Percentiles rank a stretch among this genome's conserved stretches.
These are phyloP conservation scores for Scalopus aquaticus DNA, from an alignment of 2,113 vertebrate genomes.

Conservation along the genomic window DNA sequence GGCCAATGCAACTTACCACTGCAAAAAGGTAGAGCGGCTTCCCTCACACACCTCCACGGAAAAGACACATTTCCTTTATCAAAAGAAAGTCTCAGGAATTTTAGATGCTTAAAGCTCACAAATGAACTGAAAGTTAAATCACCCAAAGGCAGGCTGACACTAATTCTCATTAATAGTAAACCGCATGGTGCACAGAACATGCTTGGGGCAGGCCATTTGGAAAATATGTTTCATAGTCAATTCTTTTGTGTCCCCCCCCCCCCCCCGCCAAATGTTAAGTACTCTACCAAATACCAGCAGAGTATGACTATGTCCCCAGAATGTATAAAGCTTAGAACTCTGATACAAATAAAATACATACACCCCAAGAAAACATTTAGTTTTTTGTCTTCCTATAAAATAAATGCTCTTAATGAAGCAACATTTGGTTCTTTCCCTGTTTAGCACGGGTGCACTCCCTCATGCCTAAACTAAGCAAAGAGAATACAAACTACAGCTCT, in stretches of 20 bases:
- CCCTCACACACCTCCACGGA: accelerated
- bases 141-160: not conserved
- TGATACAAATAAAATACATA: not conserved
- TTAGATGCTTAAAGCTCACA: not conserved
- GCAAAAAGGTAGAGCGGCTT: constrained; percentile 92
- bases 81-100: not conserved
- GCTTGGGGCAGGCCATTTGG: not conserved
- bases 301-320: not conserved
- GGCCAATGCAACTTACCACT: constrained; percentile 98
- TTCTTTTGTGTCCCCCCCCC: not conserved
- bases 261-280: not conserved
- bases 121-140: not conserved
- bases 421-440: accelerated
- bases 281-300: not conserved
- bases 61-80: not conserved
- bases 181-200: not conserved
- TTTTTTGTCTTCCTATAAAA: not conserved
- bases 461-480: accelerated
- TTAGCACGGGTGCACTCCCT: accelerated
- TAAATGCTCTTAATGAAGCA: not conserved
- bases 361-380: not conserved
- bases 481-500: accelerated
- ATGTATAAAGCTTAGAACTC: not conserved
- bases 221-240: accelerated
- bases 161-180: not conserved